A percentile compares a stretch with the other conserved stretches of the same genome.
Conservation (phyloP, 2,113 vertebrate species). For the Todiramphus chloris region DNA sequence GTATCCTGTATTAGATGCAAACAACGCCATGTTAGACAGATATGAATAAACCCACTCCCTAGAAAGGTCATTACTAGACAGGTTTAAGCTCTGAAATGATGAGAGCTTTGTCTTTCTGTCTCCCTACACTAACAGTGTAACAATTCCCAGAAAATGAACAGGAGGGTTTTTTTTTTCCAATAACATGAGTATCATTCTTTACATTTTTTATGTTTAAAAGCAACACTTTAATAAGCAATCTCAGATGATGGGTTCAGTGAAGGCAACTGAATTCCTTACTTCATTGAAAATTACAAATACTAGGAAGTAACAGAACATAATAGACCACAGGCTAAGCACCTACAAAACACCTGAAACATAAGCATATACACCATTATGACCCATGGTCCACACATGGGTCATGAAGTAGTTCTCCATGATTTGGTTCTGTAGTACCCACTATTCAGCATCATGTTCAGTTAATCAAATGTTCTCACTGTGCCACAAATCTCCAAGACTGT, state of each 20-base stretch:
- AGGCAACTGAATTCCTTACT: neutral
- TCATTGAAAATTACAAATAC: neutral
- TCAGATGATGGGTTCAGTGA: neutral
- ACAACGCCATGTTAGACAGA: fast-evolving
- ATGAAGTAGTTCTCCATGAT: neutral
- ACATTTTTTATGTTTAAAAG: neutral
- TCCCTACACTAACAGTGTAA: neutral
- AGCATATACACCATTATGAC: neutral
- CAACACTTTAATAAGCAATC: neutral
- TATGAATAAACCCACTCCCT: neutral
- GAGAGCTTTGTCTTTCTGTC: neutral
- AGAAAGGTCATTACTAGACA: neutral
- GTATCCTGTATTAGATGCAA: neutral
- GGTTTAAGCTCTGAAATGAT: neutral
- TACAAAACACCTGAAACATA: neutral
- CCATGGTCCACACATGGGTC: no score
- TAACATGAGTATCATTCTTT: neutral
- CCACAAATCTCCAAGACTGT: neutral
- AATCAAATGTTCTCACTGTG: neutral
- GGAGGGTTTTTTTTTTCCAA: neutral
- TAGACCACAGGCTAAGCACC: neutral
- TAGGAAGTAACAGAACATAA: neutral
- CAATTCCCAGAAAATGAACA: neutral
- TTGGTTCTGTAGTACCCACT: neutral
- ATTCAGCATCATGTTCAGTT: neutral